Evolutionary conservation across 2,888 invertebrate species (phyloP), one percentile per base, ranked within the genome.

Genomic region (Mythimna loreyi): DNA sequence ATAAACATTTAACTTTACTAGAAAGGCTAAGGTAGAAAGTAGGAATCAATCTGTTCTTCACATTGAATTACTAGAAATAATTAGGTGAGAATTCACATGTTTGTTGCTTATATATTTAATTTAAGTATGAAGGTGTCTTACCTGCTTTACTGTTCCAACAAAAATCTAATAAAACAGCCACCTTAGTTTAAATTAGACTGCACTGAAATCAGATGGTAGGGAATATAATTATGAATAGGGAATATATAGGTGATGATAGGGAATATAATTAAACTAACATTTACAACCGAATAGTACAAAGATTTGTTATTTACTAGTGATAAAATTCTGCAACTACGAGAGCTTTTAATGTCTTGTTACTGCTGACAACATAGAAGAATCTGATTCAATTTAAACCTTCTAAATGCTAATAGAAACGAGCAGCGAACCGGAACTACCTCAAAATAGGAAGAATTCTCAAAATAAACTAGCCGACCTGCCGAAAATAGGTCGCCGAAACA

Each of bases 401-500:
- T 36, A 9, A 19, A 53, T 45, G 21, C 66, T 64, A 47, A 68
- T 71, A 49, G 60, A 74, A 81, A 47, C 47, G n/a, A 52, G 43
- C 62, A 72, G 61, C 72, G 67, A 80, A 75, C 78, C 79, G 80
- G 80, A 81, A 81, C 78, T 66, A 50, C 28, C 62, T 72, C 73
- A 75, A 85, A 87, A 87, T 81, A 87, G 86, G 82, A 86, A 87
- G 83, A 87, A 85, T 87, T 87, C 92, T 86, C 78, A 90, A 93
- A 93, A 94, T 93, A 93, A 92, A 91, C 88, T 79, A 62, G 81
- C 56, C 67, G 67, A 82, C 92, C 78, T 62, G 81, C 56, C 67
- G 72, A 82, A 92, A 90, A 91, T 94, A 91, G 94, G 93, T 92
- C 94, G 92, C 67, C 78, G 80, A 83, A 86, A 85, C 69, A 85